Percentiles rank a stretch among this genome's conserved stretches.
phyloP scores from a whole-genome alignment of 2,888 invertebrate species.

The Brassicogethes aeneus region DNA sequence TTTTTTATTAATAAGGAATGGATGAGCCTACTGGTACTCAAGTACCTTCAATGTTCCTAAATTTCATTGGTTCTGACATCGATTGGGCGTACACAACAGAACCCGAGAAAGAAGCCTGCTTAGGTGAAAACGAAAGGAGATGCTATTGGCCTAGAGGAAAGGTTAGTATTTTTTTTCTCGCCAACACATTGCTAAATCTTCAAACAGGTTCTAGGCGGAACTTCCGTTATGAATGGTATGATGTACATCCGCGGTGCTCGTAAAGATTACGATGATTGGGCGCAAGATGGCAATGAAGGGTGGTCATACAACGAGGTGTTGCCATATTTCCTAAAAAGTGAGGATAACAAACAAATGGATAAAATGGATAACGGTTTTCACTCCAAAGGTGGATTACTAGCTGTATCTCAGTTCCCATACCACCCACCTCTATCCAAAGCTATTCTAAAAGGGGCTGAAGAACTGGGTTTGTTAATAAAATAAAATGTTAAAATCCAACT shows the following conservation, averaged over 20 bases:
- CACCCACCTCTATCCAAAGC: conserved; percentile 76
- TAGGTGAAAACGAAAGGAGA: conserved; percentile 58
- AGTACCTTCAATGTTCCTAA: conserved; percentile 83
- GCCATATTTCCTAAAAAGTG: conserved; percentile 82
- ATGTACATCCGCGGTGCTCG: conserved; percentile 87
- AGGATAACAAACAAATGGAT: conserved; percentile 64
- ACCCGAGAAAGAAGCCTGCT: conserved; percentile 67
- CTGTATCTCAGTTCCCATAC: conserved; percentile 75
- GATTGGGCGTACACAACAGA: conserved; percentile 85
- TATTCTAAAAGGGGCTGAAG: conserved; percentile 67
- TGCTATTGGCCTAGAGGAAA: conserved; percentile 85
- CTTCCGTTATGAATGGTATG: conserved; percentile 93
- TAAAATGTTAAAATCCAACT: background rate
- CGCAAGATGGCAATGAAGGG: conserved; percentile 72
- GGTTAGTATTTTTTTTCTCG: conserved; percentile 35
- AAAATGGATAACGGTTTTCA: conserved; percentile 71
- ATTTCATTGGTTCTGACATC: conserved; percentile 76
- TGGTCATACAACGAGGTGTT: conserved; percentile 86
- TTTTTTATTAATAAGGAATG: conserved; percentile 51
- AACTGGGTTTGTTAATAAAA: conserved; percentile 49
- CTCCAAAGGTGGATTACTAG: conserved; percentile 65
- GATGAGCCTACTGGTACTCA: conserved; percentile 84
- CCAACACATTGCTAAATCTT: background rate
- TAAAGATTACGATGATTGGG: conserved; percentile 84
- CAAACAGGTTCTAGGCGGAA: conserved; percentile 78